Conservation (phyloP, 2,797 vertebrate species). For the Betta splendens region DNA sequence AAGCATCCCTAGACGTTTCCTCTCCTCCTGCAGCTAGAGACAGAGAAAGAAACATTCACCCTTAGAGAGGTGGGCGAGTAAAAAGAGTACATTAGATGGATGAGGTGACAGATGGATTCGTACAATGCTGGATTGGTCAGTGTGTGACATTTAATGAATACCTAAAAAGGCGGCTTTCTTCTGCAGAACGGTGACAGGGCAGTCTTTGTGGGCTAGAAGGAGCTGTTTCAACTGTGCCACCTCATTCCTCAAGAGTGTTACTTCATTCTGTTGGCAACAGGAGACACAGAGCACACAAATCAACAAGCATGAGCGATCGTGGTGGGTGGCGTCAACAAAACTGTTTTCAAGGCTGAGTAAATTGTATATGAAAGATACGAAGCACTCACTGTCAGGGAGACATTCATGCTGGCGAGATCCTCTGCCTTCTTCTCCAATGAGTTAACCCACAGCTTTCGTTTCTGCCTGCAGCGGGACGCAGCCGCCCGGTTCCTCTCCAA, state of each 20-base stretch:
- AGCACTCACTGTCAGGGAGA: constrained; percentile 91
- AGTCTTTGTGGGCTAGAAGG: constrained; percentile 96
- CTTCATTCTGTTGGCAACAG: constrained; percentile 86
- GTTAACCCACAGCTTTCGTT: constrained; percentile 94
- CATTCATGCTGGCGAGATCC: constrained; percentile 92
- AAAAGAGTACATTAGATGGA: constrained; percentile 73
- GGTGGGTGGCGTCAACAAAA: neutral
- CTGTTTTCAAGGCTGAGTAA: neutral
- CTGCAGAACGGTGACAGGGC: constrained; percentile 95
- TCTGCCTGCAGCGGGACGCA: constrained; percentile 93
- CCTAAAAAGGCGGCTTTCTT: constrained; percentile 93
- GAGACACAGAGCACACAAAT: constrained; percentile 33
- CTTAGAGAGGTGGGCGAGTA: constrained; percentile 80
- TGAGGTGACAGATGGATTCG: constrained; percentile 59
- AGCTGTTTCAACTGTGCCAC: constrained; percentile 96
- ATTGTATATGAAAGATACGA: neutral
- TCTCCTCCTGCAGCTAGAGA: constrained; percentile 79
- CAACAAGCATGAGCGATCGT: constrained; percentile 1
- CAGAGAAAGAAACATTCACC: constrained; percentile 78
- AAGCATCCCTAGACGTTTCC: constrained; percentile 87
- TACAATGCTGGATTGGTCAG: constrained; percentile 4
- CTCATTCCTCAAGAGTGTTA: constrained; percentile 90
- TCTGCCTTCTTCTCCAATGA: constrained; percentile 96
- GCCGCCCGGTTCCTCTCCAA: constrained; percentile 94
- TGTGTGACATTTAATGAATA: constrained; percentile 60